Evolutionary conservation across 2,888 invertebrate genomes (phyloP).

Genomic region (Heliconius cydno): DNA sequence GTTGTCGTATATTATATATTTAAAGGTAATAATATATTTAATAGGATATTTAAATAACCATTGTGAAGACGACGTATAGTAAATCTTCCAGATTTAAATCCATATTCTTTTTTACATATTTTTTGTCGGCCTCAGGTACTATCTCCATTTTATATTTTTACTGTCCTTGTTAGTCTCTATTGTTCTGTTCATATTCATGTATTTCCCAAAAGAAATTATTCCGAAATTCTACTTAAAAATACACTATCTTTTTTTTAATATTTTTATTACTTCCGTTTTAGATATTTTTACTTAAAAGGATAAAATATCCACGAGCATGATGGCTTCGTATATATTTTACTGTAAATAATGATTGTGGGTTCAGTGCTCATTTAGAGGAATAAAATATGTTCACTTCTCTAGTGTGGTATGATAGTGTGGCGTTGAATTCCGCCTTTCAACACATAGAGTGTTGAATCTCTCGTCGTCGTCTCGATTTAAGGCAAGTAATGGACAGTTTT

Average conservation of each 20-base stretch:
- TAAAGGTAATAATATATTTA: not conserved
- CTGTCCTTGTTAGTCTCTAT: not conserved
- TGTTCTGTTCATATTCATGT: not conserved
- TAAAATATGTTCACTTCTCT: not conserved
- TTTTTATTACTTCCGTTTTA: not conserved
- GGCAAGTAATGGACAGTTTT: not conserved
- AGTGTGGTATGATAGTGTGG: not conserved
- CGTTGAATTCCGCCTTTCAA: not conserved
- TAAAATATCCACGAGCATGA: no score
- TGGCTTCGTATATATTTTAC: no score
- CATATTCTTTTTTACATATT: not conserved
- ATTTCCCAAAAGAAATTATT: not conserved
- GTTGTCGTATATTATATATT: constrained; percentile 9
- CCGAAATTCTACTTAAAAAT: not conserved
- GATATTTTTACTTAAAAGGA: not conserved
- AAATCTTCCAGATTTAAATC: not conserved
- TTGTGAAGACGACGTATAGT: not conserved
- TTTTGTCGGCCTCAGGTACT: not conserved
- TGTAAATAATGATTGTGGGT: not conserved
- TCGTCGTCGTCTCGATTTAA: not conserved
- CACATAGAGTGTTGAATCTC: no score
- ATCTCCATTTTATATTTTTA: not conserved
- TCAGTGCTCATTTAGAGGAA: not conserved
- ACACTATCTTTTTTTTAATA: not conserved
- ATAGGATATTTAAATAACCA: not conserved